Conservation (phyloP, 2,113 vertebrate genomes). For the Nibea coibor region DNA sequence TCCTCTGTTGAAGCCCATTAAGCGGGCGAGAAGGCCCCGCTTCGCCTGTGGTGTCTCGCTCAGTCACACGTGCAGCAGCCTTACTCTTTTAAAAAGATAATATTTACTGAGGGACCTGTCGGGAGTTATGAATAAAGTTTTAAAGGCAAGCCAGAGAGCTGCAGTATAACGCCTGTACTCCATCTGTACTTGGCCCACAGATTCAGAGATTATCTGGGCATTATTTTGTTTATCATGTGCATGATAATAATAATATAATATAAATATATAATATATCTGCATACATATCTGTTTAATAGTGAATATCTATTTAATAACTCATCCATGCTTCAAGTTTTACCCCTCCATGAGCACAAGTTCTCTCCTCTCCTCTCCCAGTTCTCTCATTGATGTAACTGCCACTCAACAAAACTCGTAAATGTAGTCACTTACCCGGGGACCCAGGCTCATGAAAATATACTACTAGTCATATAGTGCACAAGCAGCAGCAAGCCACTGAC, state of each 20-base stretch:
- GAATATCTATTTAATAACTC: not conserved
- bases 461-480: slow-evolving; percentile 13
- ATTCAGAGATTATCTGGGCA: slow-evolving; percentile 3
- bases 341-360: not conserved
- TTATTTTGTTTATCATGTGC: not conserved
- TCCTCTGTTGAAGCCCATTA: slow-evolving; percentile 64
- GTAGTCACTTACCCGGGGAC: slow-evolving; percentile 27
- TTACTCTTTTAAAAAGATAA: slow-evolving; percentile 65
- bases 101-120: slow-evolving; percentile 70
- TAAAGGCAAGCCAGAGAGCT: slow-evolving; percentile 34
- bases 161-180: slow-evolving; percentile 15
- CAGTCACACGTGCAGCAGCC: slow-evolving; percentile 44
- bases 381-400: slow-evolving; percentile 23
- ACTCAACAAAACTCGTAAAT: slow-evolving; percentile 38
- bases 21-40: slow-evolving; percentile 28
- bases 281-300: not conserved
- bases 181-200: not conserved
- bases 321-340: not conserved
- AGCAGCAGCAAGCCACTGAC: slow-evolving; percentile 30
- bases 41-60: slow-evolving; percentile 47
- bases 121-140: slow-evolving; percentile 48
- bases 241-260: not conserved
- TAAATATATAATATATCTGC: not conserved
- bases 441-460: slow-evolving; percentile 57
- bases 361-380: not conserved